A percentile compares a stretch with the other conserved stretches of the same genome.
Conservation (phyloP, 2,113 vertebrate species). For the Elgaria multicarinata region DNA sequence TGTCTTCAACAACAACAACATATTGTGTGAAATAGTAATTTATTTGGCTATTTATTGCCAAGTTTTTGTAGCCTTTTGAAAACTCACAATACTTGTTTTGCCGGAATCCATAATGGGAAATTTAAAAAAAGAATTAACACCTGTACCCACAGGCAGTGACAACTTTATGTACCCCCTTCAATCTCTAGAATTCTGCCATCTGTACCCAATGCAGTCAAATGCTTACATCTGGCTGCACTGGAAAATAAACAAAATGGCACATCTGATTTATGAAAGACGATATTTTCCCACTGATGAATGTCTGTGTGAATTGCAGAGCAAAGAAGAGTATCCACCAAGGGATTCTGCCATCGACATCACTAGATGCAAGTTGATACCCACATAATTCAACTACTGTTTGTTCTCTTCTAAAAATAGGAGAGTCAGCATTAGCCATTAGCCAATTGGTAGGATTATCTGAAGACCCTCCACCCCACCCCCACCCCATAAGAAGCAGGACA, state of each 20-base stretch:
- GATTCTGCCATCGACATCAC: not conserved
- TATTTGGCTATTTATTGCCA: not conserved
- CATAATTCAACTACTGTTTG: not conserved
- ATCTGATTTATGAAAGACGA: not conserved
- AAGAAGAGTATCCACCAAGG: not conserved
- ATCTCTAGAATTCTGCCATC: not conserved
- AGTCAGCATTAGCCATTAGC: not conserved
- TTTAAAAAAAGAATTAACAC: not conserved
- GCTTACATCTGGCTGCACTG: not conserved
- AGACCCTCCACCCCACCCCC: rapidly evolving
- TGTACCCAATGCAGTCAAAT: not conserved
- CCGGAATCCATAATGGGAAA: not conserved
- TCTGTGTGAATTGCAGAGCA: not conserved
- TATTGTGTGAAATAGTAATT: not conserved
- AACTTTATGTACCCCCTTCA: not conserved
- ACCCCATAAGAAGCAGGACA: not conserved
- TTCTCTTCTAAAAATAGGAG: constrained; percentile 24
- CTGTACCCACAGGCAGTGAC: not conserved
- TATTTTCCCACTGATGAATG: not conserved
- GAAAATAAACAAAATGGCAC: not conserved
- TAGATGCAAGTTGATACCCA: not conserved
- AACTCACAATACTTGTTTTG: not conserved
- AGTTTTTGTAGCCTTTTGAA: not conserved
- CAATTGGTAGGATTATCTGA: constrained; percentile 10
- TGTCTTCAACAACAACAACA: not conserved